phyloP scores from a whole-genome alignment of 2,113 vertebrate species.

The Noturus placidus region DNA sequence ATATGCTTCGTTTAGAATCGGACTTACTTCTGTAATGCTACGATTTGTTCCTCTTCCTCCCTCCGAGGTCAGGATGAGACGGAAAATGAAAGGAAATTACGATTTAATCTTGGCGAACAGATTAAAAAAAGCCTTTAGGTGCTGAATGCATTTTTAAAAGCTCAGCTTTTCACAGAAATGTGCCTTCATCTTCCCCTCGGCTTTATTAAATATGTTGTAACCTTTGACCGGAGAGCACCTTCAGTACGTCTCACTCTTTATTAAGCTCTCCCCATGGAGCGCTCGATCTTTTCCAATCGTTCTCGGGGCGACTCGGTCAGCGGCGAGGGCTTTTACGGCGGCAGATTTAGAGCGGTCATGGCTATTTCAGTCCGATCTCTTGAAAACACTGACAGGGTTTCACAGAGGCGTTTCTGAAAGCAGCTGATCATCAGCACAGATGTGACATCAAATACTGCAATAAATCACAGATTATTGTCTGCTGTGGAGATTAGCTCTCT shows the following conservation, averaged over 20 bases:
- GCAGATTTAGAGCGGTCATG: background rate
- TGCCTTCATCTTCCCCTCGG: slow-evolving; percentile 1
- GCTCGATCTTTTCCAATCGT: slow-evolving; percentile 16
- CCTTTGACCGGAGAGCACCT: slow-evolving; percentile 15
- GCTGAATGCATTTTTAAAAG: background rate
- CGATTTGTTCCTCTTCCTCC: background rate
- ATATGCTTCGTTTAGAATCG: background rate
- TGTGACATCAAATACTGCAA: background rate
- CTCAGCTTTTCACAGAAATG: background rate
- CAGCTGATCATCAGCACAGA: background rate
- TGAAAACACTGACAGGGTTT: background rate
- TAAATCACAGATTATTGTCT: background rate
- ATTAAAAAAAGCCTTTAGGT: slow-evolving; percentile 9
- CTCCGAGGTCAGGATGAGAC: background rate
- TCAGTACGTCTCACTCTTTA: slow-evolving; percentile 16
- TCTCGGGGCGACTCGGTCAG: background rate
- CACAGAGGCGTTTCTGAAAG: background rate
- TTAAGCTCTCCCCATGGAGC: slow-evolving; percentile 14
- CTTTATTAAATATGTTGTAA: slow-evolving; percentile 34
- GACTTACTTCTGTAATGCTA: too few species aligned
- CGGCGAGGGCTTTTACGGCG: background rate
- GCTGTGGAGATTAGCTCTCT: background rate
- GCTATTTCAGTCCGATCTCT: background rate
- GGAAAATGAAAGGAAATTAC: background rate
- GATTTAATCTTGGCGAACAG: background rate